Base-by-base conservation (phyloP, 2,888 invertebrate genomes). In the Trichopoda pennipes region DNA sequence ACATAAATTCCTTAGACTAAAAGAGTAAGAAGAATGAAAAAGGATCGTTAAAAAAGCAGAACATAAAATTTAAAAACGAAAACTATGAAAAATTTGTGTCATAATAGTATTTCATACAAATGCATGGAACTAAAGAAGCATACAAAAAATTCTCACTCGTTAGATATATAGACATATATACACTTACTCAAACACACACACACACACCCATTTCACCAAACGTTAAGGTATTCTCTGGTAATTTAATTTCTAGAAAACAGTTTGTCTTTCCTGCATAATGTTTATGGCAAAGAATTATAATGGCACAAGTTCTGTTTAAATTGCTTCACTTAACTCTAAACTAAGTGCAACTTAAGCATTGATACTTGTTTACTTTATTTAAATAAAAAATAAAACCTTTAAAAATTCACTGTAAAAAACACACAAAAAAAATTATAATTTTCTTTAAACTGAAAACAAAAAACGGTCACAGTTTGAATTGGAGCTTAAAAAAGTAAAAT, bases 1-100 rank as follows among this genome's bases (percentile, higher is more conserved):
- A 81, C 81, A 85, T 85, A 85, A 85, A 84, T 84, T 84, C 44
- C 66, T 55, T 68, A 66, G 79, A 79, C 70, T 82, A 58, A 44
- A 32, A 58, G 42, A 75, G 19, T 38, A 72, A 42, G 28, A 63
- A 21, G 3, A 56, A 53, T 28, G 19, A 7, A 58, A 55, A 58
- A 73, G 23, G 47, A 35, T 16, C n/a, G 35, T 35, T 47, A 68
- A 66, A 64, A 73, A 75, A 77, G 42, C 44, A 44, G 44, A 73
- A 58, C 68, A 73, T 79, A 73, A 73, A 79, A 73, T 79, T 68
- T 68, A 60, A 79, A 79, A 79, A 73, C 61, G 66, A 68, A 73
- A 73, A 68, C 73, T 73, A 61, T 12, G 35, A 73, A 47, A 55
- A 70, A 68, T 61, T 60, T 82, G 70, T 79, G 82, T 79, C 75